Evolutionary conservation across 2,888 invertebrate genomes (phyloP).

Genomic region (Octonoba sinensis): DNA sequence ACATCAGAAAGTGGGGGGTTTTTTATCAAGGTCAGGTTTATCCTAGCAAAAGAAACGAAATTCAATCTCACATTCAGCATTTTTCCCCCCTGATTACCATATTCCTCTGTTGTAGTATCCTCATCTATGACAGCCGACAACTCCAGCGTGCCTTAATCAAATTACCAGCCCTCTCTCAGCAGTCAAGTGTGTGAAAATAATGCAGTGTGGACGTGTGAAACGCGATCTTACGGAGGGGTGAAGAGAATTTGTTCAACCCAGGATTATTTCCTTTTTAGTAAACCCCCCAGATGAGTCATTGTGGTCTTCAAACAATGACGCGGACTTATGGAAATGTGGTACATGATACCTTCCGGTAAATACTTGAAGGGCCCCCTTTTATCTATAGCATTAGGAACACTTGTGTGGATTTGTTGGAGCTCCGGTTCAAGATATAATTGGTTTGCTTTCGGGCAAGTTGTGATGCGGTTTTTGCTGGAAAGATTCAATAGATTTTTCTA

Average conservation of each 20-base stretch:
- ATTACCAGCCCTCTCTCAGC: slow-evolving; percentile 34
- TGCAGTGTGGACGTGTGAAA: slow-evolving; percentile 57
- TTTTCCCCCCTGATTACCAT: slow-evolving; percentile 29
- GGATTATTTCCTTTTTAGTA: not conserved
- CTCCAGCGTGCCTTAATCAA: slow-evolving; percentile 54
- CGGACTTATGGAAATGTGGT: slow-evolving; percentile 55
- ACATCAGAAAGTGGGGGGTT: too few species aligned
- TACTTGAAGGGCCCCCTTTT: slow-evolving; percentile 26
- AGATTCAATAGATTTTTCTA: too few species aligned
- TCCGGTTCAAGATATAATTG: too few species aligned
- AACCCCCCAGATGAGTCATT: slow-evolving; percentile 37
- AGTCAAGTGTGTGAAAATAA: slow-evolving; percentile 57
- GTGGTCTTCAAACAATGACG: slow-evolving; percentile 54
- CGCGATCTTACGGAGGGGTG: slow-evolving; percentile 38
- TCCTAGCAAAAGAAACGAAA: too few species aligned
- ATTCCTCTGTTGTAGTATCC: not conserved
- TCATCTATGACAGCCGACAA: slow-evolving; percentile 41
- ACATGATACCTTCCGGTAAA: slow-evolving; percentile 49
- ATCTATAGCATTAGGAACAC: slow-evolving; percentile 16
- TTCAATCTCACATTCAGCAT: too few species aligned
- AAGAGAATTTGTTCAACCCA: slow-evolving; percentile 18
- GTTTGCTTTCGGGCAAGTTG: too few species aligned
- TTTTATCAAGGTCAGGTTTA: too few species aligned
- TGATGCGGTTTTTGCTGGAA: too few species aligned
- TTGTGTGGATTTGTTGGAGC: slow-evolving; percentile 16